Conservation (phyloP, 2,888 invertebrate species). For the Drosophila bunnanda region DNA sequence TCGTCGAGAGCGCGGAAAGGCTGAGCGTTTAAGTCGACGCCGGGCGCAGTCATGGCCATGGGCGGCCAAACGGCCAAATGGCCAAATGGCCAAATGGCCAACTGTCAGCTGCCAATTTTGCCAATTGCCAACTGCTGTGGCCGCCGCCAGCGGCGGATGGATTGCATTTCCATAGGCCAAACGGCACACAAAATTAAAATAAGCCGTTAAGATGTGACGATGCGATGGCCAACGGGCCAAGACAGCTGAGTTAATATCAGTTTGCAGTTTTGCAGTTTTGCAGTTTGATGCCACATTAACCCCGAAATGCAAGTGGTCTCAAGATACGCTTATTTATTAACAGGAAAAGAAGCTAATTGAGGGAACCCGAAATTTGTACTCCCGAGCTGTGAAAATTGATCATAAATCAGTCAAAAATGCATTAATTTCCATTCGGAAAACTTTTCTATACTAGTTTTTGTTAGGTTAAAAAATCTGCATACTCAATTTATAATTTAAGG, state of each 20-base stretch:
- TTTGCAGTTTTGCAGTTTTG: constrained; percentile 10
- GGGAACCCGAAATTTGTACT: too few relatives aligned
- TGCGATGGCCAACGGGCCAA: constrained; percentile 28
- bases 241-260: constrained; percentile 23
- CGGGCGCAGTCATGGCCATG: constrained; percentile 45
- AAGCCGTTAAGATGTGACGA: constrained; percentile 61
- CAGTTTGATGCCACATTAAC: constrained; percentile 28
- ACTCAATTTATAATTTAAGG: too few relatives aligned
- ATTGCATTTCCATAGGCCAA: constrained; percentile 21
- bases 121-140: not conserved
- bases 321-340: too few relatives aligned
- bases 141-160: not conserved
- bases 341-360: too few relatives aligned
- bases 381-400: too few relatives aligned
- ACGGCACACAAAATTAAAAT: constrained; percentile 52
- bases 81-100: not conserved
- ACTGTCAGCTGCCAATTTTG: constrained; percentile 20
- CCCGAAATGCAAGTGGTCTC: constrained; percentile 4
- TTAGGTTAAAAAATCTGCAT: too few relatives aligned
- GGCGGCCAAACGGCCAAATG: constrained; percentile 24
- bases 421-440: too few relatives aligned
- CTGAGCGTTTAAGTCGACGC: constrained; percentile 66
- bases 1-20: constrained; percentile 43
- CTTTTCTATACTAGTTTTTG: too few relatives aligned
- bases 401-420: too few relatives aligned